A percentile compares a stretch with the other conserved stretches of the same genome.
Conservation (phyloP, 2,797 vertebrate genomes). For the Crocidura indochinensis region DNA sequence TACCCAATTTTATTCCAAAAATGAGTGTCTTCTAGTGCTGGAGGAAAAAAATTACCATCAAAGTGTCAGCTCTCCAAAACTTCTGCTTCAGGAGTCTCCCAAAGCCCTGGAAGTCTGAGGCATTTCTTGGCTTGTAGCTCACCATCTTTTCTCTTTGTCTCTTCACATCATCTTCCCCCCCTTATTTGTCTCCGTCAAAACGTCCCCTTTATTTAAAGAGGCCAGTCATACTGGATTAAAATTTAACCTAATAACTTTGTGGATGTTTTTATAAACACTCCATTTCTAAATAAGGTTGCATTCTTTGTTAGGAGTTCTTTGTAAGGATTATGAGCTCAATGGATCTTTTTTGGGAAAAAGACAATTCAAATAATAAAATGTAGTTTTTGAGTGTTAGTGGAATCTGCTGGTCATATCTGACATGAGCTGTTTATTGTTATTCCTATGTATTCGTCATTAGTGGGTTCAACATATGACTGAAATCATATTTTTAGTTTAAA, state of each 20-base stretch:
- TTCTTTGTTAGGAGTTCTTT: background rate
- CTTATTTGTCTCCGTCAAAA: background rate
- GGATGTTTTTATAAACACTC: background rate
- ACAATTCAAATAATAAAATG: background rate
- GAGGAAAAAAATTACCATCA: slow-evolving; percentile 2
- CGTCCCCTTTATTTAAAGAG: background rate
- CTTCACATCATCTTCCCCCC: background rate
- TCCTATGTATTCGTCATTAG: background rate
- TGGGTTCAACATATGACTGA: background rate
- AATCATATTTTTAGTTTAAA: background rate
- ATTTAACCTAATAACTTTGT: background rate
- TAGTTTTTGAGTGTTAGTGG: background rate
- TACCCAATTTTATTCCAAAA: too few species aligned
- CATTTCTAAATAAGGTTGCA: background rate
- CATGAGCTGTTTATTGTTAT: background rate
- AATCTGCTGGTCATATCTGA: background rate
- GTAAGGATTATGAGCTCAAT: background rate
- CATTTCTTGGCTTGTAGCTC: background rate
- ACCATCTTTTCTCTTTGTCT: background rate
- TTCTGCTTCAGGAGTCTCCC: background rate
- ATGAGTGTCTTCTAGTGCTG: background rate
- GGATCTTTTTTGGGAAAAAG: background rate
- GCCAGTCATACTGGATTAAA: background rate
- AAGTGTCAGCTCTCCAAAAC: background rate
- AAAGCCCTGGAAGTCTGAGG: background rate